Evolutionary conservation across 1,140 invertebrate species (phyloP), one percentile per base, ranked within the genome.

Genomic region (Melitaea cinxia): DNA sequence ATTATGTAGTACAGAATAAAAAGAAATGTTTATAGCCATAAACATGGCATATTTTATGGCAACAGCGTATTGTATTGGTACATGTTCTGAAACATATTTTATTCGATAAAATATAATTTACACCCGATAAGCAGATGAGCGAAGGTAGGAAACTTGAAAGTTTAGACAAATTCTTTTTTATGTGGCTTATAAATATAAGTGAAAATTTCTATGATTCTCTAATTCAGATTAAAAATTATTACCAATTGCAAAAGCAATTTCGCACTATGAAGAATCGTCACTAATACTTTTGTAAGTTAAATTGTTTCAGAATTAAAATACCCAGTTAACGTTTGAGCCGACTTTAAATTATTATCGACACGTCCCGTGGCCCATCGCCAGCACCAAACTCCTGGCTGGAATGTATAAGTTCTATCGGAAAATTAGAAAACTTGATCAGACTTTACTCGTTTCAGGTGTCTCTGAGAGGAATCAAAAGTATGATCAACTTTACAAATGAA

Each of bases 331-430:
- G 49, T 33, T 33, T 9, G 30, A 35, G 49, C 50, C 47, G 58
- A 49, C 52, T 66, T n/a, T 26, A 60, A 66, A 59, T 66, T 59
- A 66, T 72, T 65, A 68, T 47, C 37, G 57, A 64, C 73, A 60
- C 65, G 57, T 63, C 73, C 57, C 65, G 57, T 63, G 47, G 49
- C 57, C 30, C 54, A 47, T 65, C 67, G 65, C 55, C 57, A 53
- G 45, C 42, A 54, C 14, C 14, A 9, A 73, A 68, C 59, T 72
- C 67, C 33, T 56, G 39, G 50, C 54, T 30, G 73, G 73, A 75
- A 78, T 78, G 73, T 75, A 75, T 75, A 78, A 75, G 65, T 75
- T 78, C 68, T 69, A 77, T 77, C 67, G 75, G 75, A 75, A 77
- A 77, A 77, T 77, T 75, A 75, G 72, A 72, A 75, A 77, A 77